These are phyloP conservation scores for Melanogrammus aeglefinus DNA, from an alignment of 2,797 vertebrate species.

Conservation along the genomic window DNA sequence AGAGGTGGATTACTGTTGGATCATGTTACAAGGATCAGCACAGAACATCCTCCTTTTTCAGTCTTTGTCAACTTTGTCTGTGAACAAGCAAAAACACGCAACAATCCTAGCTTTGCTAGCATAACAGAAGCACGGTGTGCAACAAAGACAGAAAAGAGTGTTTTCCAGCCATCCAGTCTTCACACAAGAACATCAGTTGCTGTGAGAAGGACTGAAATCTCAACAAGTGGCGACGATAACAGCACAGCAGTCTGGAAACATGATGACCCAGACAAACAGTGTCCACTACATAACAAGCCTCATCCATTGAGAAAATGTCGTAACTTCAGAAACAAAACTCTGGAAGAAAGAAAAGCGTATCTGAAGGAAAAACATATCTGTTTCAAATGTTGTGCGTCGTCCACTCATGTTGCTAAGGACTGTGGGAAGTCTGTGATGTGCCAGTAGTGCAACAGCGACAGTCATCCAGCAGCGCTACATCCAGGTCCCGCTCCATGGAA, in stretches of 20 bases:
- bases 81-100: conserved; percentile 8
- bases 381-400: conserved; percentile 12
- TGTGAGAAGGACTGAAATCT: neutral
- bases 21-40: conserved; percentile 8
- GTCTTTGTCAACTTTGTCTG: conserved; percentile 12
- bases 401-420: conserved; percentile 5
- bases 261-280: conserved; percentile 7
- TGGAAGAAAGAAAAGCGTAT: conserved; percentile 3
- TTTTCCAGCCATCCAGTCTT: neutral
- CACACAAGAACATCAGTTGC: no score
- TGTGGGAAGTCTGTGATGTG: neutral
- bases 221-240: neutral
- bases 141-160: neutral
- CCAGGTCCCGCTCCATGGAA: conserved; percentile 5
- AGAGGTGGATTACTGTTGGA: conserved; percentile 1
- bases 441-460: conserved; percentile 13
- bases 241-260: neutral
- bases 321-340: neutral
- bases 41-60: conserved; percentile 5
- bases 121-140: neutral
- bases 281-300: conserved; percentile 16
- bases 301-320: conserved; percentile 13
- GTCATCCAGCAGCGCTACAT: conserved; percentile 4
- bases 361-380: conserved; percentile 5
- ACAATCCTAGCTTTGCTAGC: conserved; percentile 1